Evolutionary conservation across 2,113 vertebrate species (phyloP).

Genomic region (Microtus montanus): DNA sequence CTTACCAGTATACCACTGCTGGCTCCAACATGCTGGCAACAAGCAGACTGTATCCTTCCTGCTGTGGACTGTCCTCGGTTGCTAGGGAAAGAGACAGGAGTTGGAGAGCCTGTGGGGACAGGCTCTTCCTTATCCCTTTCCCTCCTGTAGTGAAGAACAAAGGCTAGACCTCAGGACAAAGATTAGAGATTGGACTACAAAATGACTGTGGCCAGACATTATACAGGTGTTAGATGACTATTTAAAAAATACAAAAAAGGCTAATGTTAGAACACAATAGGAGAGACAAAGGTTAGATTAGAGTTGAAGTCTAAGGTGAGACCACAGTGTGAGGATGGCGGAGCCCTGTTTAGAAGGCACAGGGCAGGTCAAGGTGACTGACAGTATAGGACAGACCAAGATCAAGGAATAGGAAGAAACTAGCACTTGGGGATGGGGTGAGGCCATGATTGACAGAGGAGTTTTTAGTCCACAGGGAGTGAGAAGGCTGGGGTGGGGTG

Average conservation of each 20-base stretch:
- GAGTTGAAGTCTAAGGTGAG: not conserved
- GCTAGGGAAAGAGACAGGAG: constrained; percentile 39
- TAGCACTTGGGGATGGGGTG: accelerated
- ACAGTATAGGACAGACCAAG: not conserved
- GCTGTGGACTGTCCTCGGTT: not conserved
- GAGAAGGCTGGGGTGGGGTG: not conserved
- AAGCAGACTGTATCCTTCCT: constrained; percentile 87
- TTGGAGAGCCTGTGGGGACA: not conserved
- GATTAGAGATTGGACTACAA: not conserved
- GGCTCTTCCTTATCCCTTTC: not conserved
- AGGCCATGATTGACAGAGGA: not conserved
- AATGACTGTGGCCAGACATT: not conserved
- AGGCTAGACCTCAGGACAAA: not conserved
- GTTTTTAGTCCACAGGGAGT: not conserved
- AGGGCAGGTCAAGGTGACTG: not conserved
- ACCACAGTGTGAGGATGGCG: not conserved
- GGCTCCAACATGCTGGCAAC: constrained; percentile 92
- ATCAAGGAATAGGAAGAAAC: not conserved
- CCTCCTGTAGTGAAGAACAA: accelerated
- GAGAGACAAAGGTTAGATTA: not conserved
- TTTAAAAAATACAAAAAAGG: not conserved
- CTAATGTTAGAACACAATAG: not conserved
- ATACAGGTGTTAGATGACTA: not conserved
- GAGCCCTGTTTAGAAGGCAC: not conserved
- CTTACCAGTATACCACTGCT: constrained; percentile 92